Conservation (phyloP, 2,888 invertebrate genomes). For the Drosophila infuscata region DNA sequence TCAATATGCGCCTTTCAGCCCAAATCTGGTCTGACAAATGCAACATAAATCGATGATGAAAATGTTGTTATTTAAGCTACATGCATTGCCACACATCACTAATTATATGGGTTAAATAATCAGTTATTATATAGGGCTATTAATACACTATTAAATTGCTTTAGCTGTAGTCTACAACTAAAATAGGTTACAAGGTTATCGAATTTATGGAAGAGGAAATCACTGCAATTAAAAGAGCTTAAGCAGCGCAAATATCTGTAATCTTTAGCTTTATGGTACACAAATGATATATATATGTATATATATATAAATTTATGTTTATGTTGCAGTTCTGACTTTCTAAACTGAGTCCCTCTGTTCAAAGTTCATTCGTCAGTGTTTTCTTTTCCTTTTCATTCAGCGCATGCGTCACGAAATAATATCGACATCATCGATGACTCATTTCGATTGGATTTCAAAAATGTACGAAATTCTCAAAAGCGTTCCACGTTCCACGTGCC, state of each 20-base stretch:
- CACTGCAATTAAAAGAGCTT: not conserved
- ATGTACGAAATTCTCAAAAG: constrained; percentile 54
- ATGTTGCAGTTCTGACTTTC: not conserved
- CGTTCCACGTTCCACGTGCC: constrained; percentile 48
- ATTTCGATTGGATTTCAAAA: constrained; percentile 48
- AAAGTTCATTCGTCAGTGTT: not conserved
- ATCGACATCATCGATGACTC: constrained; percentile 59
- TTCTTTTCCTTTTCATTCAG: not conserved
- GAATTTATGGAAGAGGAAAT: not conserved
- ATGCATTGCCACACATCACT: constrained; percentile 18
- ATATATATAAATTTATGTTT: not conserved
- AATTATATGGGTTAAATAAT: constrained; percentile 29
- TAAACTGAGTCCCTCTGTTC: not conserved
- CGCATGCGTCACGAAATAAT: constrained; percentile 50
- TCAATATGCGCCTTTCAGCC: constrained; percentile 45
- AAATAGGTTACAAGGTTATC: not conserved
- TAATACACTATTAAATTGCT: not conserved
- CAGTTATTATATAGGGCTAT: not conserved
- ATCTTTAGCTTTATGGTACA: not conserved
- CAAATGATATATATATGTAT: not conserved
- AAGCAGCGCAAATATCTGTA: not conserved
- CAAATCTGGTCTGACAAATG: constrained; percentile 70
- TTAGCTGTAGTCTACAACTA: too few relatives aligned
- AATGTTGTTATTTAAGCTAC: constrained; percentile 1
- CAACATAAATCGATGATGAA: constrained; percentile 44